Percentiles rank a stretch among this genome's conserved stretches.
phyloP scores from a whole-genome alignment of 2,797 vertebrate genomes.

The Hippopotamyrus pictus region DNA sequence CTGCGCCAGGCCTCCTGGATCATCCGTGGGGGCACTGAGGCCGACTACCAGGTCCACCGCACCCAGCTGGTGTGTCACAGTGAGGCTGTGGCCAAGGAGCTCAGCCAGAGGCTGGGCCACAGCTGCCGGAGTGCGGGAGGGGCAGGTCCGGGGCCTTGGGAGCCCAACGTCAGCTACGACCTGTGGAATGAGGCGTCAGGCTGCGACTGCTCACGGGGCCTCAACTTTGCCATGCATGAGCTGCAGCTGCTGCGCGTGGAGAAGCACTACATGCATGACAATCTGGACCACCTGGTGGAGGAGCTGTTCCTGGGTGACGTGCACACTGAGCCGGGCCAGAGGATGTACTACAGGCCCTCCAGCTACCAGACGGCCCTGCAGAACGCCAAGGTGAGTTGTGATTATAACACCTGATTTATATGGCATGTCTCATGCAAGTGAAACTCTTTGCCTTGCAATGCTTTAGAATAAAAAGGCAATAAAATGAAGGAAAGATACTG shows the following conservation, averaged over 20 bases:
- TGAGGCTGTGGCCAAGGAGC: conserved; percentile 60
- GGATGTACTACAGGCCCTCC: conserved; percentile 85
- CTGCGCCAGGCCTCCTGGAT: conserved; percentile 93
- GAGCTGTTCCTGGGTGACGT: conserved; percentile 91
- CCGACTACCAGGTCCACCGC: conserved; percentile 81
- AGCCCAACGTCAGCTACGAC: conserved; percentile 66
- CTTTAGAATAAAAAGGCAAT: neutral
- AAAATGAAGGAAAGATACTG: neutral
- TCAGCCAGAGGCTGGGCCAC: conserved; percentile 69
- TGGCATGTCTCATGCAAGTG: neutral
- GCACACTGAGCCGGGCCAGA: conserved; percentile 81
- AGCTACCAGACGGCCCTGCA: conserved; percentile 91
- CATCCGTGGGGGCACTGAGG: conserved; percentile 87
- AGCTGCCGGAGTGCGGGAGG: conserved; percentile 70
- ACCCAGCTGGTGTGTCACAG: conserved; percentile 80
- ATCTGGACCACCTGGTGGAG: conserved; percentile 84
- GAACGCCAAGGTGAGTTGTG: conserved; percentile 74
- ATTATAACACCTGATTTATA: neutral
- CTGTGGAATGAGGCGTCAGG: conserved; percentile 78
- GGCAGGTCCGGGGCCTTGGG: conserved; percentile 55
- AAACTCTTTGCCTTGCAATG: neutral
- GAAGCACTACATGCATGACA: conserved; percentile 87
- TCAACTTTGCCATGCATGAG: conserved; percentile 94
- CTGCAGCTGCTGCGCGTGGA: conserved; percentile 89
- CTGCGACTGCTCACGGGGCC: conserved; percentile 74